Conservation (phyloP, 2,888 invertebrate genomes). For the Drepana falcataria region DNA sequence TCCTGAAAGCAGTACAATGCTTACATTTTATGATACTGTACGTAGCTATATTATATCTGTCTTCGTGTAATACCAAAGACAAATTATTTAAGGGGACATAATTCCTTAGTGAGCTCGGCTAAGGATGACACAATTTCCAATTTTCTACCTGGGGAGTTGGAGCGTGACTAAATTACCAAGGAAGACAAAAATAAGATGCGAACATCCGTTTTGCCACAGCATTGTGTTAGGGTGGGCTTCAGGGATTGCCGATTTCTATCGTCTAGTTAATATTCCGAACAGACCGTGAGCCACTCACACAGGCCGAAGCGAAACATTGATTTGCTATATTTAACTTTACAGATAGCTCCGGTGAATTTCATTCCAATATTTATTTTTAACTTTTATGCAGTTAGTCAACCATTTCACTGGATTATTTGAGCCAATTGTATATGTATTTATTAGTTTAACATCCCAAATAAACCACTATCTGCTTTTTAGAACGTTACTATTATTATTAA, state of each 20-base stretch:
- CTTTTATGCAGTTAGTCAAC: too few relatives aligned
- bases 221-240: conserved; percentile 61
- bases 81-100: conserved; percentile 47
- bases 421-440: too few relatives aligned
- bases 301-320: conserved; percentile 60
- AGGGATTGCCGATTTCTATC: conserved; percentile 68
- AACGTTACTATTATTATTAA: too few relatives aligned
- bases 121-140: conserved; percentile 73
- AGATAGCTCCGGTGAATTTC: background rate
- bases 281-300: conserved; percentile 57
- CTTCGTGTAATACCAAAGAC: conserved; percentile 26
- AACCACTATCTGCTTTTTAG: too few relatives aligned
- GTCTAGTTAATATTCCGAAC: conserved; percentile 69
- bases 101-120: conserved; percentile 51
- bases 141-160: conserved; percentile 69
- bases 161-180: conserved; percentile 75
- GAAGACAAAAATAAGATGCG: conserved; percentile 65
- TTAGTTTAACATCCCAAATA: too few relatives aligned
- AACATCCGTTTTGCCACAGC: conserved; percentile 61
- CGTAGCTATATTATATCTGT: conserved; percentile 34
- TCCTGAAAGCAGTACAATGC: too few relatives aligned
- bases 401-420: too few relatives aligned
- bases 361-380: too few relatives aligned
- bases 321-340: conserved; percentile 47
- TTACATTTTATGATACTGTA: too few relatives aligned